Percentiles rank a stretch among this genome's conserved stretches.
Conservation (phyloP, 2,797 vertebrate species). For the Emydoidea blandingii region DNA sequence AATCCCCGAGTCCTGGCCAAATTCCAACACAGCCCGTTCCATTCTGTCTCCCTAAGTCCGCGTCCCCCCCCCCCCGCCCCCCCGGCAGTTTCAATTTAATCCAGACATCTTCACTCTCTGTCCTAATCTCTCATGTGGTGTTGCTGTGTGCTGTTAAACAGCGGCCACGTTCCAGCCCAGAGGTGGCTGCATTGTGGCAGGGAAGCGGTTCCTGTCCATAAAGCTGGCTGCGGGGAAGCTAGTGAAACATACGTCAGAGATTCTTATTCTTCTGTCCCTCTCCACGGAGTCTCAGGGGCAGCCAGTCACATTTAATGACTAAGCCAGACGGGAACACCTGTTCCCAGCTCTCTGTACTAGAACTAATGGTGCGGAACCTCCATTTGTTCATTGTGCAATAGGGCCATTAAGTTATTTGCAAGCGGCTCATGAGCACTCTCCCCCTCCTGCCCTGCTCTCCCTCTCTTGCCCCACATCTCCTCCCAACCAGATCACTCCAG, state of each 20-base stretch:
- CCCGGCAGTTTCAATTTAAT: neutral
- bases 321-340: neutral
- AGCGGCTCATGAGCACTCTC: neutral
- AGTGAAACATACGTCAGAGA: neutral
- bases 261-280: neutral
- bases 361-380: neutral
- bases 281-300: neutral
- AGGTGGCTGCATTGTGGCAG: neutral
- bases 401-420: neutral
- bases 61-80: neutral
- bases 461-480: neutral
- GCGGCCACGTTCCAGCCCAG: neutral
- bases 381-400: neutral
- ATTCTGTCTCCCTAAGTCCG: neutral
- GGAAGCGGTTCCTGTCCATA: neutral
- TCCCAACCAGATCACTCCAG: slow-evolving; percentile 4
- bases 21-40: neutral
- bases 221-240: neutral
- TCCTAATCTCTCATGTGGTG: neutral
- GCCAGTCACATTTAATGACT: neutral
- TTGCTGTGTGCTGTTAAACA: neutral
- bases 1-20: neutral
- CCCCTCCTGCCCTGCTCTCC: neutral
- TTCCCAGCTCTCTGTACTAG: neutral
- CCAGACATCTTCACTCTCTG: neutral